These are phyloP conservation scores for Amblyornis subalaris DNA, from an alignment of 2,113 vertebrate species.

Conservation along the genomic window DNA sequence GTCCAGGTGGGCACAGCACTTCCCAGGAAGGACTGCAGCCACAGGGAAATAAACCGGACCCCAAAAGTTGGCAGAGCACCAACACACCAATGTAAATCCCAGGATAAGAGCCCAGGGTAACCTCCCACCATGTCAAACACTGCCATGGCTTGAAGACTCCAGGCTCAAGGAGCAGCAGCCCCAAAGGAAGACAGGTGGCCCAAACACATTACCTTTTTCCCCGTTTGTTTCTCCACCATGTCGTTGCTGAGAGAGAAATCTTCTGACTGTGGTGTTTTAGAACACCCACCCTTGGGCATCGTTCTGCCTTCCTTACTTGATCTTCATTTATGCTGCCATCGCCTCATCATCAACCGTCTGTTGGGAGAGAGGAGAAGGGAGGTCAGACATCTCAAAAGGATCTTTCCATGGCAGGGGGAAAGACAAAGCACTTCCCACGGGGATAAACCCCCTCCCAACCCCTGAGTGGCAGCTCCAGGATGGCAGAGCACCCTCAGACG, in stretches of 20 bases:
- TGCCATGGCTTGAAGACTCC: fast-evolving
- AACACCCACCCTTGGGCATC: slow-evolving; percentile 99
- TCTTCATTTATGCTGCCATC: slow-evolving; percentile 96
- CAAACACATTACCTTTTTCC: slow-evolving; percentile 86
- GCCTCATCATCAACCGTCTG: slow-evolving; percentile 97
- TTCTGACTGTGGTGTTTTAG: slow-evolving; percentile 97
- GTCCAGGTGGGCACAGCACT: fast-evolving
- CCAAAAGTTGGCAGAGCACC: not conserved
- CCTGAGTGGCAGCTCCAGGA: not conserved
- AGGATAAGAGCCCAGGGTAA: not conserved
- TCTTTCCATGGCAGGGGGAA: not conserved
- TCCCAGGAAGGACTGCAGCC: fast-evolving
- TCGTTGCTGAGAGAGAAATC: slow-evolving; percentile 96
- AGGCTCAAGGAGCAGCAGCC: not conserved
- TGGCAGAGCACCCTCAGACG: not conserved
- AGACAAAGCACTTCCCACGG: not conserved
- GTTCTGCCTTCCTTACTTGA: slow-evolving; percentile 95
- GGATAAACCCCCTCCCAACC: not conserved
- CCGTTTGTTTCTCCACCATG: slow-evolving; percentile 99
- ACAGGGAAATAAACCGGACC: fast-evolving
- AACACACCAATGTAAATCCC: not conserved
- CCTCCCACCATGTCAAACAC: not conserved
- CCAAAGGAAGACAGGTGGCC: not conserved
- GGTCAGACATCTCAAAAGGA: not conserved
- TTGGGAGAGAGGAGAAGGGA: slow-evolving; percentile 8